Conservation (phyloP, 2,113 vertebrate genomes). For the Pavo muticus region DNA sequence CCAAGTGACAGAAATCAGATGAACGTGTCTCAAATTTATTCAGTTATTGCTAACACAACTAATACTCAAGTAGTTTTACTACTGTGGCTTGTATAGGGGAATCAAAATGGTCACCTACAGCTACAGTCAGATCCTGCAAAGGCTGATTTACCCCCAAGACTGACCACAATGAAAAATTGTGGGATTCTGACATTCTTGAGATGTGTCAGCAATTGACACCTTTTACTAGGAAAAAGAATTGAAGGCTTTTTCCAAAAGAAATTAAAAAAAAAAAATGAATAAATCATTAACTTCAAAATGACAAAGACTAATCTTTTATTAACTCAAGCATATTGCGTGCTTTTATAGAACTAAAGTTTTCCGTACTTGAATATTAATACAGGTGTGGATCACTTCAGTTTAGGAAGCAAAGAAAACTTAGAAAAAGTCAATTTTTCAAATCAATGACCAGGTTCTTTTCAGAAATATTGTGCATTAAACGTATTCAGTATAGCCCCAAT, state of each 20-base stretch:
- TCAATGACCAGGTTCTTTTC: neutral
- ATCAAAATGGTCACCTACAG: neutral
- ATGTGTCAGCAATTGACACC: neutral
- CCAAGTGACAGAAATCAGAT: neutral
- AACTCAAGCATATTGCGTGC: rapidly evolving
- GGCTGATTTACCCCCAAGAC: neutral
- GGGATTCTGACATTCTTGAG: neutral
- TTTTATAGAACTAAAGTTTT: neutral
- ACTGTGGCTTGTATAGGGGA: neutral
- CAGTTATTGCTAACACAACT: neutral
- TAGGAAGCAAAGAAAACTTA: neutral
- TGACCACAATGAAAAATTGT: neutral
- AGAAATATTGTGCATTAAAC: neutral
- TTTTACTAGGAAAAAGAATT: neutral
- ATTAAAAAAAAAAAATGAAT: too few relatives aligned
- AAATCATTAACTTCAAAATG: neutral
- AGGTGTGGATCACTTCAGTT: neutral
- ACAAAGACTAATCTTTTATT: neutral
- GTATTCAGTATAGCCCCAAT: neutral
- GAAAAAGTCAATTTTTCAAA: neutral
- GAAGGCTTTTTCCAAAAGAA: neutral
- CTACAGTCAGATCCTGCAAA: neutral
- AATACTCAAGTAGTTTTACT: neutral
- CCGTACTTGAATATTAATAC: neutral
- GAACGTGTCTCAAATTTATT: neutral